Percentiles rank a stretch among this genome's conserved stretches.
These are phyloP conservation scores for Dusona sp. DNA, from an alignment of 2,888 invertebrate species.

Conservation along the genomic window DNA sequence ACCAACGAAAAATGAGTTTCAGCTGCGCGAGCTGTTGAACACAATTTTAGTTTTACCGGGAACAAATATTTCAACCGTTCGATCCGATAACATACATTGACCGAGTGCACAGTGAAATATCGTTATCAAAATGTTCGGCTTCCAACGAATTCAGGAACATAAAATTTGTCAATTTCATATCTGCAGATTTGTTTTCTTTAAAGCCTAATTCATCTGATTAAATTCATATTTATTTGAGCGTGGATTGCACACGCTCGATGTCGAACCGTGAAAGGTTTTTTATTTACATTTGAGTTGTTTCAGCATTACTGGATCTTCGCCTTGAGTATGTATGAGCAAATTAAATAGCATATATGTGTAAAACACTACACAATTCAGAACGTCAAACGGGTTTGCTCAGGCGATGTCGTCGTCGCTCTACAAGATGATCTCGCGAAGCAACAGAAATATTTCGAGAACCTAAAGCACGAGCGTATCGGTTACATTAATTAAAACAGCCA, in stretches of 20 bases:
- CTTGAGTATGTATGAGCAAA: slow-evolving; percentile 23
- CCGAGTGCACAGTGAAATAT: slow-evolving; percentile 22
- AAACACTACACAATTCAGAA: slow-evolving; percentile 41
- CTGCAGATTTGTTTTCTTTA: slow-evolving; percentile 46
- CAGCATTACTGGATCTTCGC: neutral
- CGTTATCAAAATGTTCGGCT: slow-evolving; percentile 24
- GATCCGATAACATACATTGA: slow-evolving; percentile 46
- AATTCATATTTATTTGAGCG: slow-evolving; percentile 51
- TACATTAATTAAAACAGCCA: slow-evolving; percentile 76
- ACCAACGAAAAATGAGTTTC: slow-evolving; percentile 39
- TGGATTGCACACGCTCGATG: neutral
- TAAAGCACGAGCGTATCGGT: slow-evolving; percentile 72
- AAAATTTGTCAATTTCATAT: slow-evolving; percentile 15
- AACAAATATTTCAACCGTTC: neutral
- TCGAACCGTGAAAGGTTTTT: slow-evolving; percentile 7
- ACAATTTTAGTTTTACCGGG: slow-evolving; percentile 27
- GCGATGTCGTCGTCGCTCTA: slow-evolving; percentile 17
- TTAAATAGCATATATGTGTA: neutral
- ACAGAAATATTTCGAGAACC: slow-evolving; percentile 69
- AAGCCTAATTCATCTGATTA: slow-evolving; percentile 55
- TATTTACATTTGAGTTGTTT: slow-evolving; percentile 39
- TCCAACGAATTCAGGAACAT: neutral
- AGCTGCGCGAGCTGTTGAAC: slow-evolving; percentile 20
- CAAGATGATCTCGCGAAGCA: slow-evolving; percentile 67
- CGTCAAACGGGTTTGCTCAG: slow-evolving; percentile 52